Percentiles rank a stretch among this genome's conserved stretches.
Evolutionary conservation across 2,888 invertebrate species (phyloP).

Genomic region (Volucella bombylans): DNA sequence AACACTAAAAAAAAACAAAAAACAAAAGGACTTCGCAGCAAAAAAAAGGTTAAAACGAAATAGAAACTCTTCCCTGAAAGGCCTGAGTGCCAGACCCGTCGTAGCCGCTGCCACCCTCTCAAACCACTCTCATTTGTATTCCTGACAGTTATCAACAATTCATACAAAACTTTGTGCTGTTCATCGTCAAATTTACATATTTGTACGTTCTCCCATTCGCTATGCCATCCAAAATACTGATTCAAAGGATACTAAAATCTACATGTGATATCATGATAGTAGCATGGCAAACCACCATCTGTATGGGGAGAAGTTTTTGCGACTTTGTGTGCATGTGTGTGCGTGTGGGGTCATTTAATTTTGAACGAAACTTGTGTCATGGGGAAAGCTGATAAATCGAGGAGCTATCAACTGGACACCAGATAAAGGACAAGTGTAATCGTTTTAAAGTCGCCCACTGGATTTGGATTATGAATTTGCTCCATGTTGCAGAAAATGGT

Average conservation of each 20-base stretch:
- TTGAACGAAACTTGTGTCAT: conserved; percentile 13
- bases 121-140: conserved; percentile 66
- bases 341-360: conserved; percentile 30
- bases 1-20: conserved; percentile 4
- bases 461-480: conserved; percentile 10
- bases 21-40: neutral
- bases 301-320: neutral
- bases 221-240: conserved; percentile 3
- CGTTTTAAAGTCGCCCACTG: neutral
- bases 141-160: conserved; percentile 69
- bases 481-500: neutral
- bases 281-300: neutral
- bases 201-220: conserved; percentile 24
- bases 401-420: conserved; percentile 39
- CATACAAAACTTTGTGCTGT: conserved; percentile 64
- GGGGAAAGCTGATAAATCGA: conserved; percentile 25
- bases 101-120: neutral
- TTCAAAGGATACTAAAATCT: no score
- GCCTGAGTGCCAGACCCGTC: conserved; percentile 3
- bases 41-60: conserved; percentile 32
- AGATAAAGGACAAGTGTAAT: conserved; percentile 12
- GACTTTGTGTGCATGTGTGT: neutral
- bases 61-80: neutral
- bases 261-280: no score
- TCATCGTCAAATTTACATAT: conserved; percentile 69